Percentiles rank a stretch among this genome's conserved stretches.
Evolutionary conservation across 2,797 vertebrate genomes (phyloP).

Genomic region (Crocodylus rhombifer): DNA sequence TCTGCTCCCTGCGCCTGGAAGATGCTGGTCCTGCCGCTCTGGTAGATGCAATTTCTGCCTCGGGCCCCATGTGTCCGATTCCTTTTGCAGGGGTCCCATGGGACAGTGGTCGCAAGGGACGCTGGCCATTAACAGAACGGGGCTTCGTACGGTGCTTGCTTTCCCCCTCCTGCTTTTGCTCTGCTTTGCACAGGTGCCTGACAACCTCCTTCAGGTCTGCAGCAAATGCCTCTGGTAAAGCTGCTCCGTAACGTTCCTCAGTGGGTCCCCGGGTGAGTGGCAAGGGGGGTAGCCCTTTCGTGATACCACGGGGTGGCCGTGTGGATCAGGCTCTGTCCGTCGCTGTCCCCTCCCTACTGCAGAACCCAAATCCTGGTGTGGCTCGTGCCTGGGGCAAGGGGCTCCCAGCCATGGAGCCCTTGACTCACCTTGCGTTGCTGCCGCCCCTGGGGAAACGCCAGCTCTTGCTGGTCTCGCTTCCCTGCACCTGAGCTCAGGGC

Average conservation of each 20-base stretch:
- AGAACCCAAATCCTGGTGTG: conserved; percentile 11
- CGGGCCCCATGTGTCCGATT: neutral
- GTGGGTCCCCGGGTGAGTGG: neutral
- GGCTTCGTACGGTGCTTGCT: neutral
- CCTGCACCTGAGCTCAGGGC: neutral
- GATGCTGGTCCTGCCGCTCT: neutral
- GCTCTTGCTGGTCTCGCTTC: rapidly evolving
- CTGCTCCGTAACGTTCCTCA: neutral
- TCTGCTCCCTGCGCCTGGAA: neutral
- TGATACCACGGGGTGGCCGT: neutral
- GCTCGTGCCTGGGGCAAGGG: neutral
- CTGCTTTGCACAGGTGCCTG: neutral
- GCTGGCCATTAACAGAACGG: neutral
- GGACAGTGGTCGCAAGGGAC: neutral
- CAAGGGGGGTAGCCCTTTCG: neutral
- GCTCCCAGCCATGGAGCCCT: neutral
- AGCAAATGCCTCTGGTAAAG: conserved; percentile 52
- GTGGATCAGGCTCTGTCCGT: too few species aligned
- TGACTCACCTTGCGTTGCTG: neutral
- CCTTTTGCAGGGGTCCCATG: neutral
- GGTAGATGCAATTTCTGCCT: neutral
- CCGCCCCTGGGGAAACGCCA: neutral
- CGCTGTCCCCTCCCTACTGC: too few species aligned
- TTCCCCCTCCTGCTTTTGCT: conserved; percentile 15
- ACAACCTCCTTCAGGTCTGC: conserved; percentile 45